A percentile compares a stretch with the other conserved stretches of the same genome.
Conservation (phyloP, 2,113 vertebrate species). For the Atrichornis clamosus region DNA sequence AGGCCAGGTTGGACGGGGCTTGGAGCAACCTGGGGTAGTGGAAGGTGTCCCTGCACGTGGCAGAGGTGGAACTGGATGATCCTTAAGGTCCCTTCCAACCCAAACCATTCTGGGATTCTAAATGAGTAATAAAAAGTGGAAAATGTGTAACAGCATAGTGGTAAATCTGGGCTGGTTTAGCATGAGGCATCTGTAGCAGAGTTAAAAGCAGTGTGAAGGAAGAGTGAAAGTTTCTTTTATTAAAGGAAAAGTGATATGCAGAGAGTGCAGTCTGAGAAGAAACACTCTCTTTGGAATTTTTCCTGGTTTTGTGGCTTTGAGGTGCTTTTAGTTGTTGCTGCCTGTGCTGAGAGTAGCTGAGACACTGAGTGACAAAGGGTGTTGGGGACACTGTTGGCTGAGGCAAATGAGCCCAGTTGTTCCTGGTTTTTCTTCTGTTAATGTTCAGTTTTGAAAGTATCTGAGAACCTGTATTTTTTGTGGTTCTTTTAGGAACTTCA, state of each 20-base stretch:
- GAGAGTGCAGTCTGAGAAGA: not conserved
- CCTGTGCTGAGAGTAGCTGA: not conserved
- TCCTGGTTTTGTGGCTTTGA: not conserved
- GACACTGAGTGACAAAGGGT: not conserved
- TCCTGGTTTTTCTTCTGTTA: not conserved
- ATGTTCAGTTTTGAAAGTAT: not conserved
- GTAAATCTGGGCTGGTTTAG: not conserved
- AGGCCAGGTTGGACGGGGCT: not conserved
- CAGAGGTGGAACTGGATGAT: not conserved
- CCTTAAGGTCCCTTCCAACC: not conserved
- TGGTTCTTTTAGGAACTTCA: not conserved
- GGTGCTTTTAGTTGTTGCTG: not conserved
- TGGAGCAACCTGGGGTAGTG: not conserved
- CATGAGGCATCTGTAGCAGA: not conserved
- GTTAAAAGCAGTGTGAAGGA: not conserved
- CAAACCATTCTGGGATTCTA: not conserved
- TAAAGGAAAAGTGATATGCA: not conserved
- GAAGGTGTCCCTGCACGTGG: not conserved
- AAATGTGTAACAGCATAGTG: not conserved
- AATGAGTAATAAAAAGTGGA: not conserved
- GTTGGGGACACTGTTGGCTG: rapidly evolving
- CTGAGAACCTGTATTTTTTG: not conserved
- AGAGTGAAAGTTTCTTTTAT: not conserved
- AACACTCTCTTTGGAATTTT: not conserved
- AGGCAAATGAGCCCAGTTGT: not conserved